Conservation (phyloP, 2,888 invertebrate genomes). For the Orthosia cruda region DNA sequence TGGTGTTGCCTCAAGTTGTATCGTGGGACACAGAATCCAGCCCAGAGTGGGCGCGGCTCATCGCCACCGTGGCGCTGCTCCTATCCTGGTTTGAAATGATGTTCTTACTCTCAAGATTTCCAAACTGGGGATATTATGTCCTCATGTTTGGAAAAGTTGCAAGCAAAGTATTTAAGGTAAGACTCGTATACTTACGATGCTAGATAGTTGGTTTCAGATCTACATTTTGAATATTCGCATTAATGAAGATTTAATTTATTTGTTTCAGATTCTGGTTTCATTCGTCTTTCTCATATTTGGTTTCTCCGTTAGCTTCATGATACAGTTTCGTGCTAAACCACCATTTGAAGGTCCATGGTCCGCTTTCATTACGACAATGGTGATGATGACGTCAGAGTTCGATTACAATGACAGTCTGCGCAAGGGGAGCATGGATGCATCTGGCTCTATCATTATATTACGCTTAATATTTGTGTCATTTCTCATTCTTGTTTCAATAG, state of each 20-base stretch:
- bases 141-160: constrained; percentile 92
- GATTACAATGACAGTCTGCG: constrained; percentile 88
- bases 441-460: constrained; percentile 82
- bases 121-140: constrained; percentile 91
- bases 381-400: constrained; percentile 92
- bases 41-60: constrained; percentile 84
- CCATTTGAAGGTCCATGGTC: constrained; percentile 89
- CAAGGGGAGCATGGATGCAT: constrained; percentile 73
- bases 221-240: not conserved
- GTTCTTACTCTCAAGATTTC: constrained; percentile 90
- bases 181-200: not conserved
- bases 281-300: constrained; percentile 90
- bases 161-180: constrained; percentile 89
- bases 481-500: constrained; percentile 90
- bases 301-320: constrained; percentile 91
- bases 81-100: constrained; percentile 91
- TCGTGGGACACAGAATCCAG: constrained; percentile 57
- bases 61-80: constrained; percentile 88
- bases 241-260: constrained; percentile 8
- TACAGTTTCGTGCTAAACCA: constrained; percentile 86
- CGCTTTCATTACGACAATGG: constrained; percentile 90
- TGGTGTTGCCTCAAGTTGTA: constrained; percentile 77
- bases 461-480: constrained; percentile 89
- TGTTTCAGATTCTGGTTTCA: constrained; percentile 88
- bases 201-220: not conserved